Evolutionary conservation across 2,888 invertebrate genomes (phyloP).

Genomic region (Alsophila aescularia): DNA sequence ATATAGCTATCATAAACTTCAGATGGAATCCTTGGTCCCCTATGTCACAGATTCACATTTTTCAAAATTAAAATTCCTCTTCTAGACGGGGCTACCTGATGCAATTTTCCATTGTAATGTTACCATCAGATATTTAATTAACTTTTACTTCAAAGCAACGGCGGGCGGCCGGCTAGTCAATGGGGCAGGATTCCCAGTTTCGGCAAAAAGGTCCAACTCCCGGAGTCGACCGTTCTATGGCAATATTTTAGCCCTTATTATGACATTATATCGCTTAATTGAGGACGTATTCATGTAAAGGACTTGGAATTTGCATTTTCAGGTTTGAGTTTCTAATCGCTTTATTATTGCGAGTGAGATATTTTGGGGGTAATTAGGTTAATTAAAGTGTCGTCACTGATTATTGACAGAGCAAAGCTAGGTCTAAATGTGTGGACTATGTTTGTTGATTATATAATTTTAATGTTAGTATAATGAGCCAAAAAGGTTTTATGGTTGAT

Average conservation of each 20-base stretch:
- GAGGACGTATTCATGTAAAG: conserved; percentile 53
- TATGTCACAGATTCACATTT: background rate
- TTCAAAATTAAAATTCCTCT: background rate
- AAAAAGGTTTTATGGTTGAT: too few relatives aligned
- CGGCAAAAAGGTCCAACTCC: conserved; percentile 68
- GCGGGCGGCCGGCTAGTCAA: too few relatives aligned
- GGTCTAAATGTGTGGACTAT: too few relatives aligned
- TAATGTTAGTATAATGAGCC: too few relatives aligned
- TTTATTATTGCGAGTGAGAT: background rate
- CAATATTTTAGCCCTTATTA: conserved; percentile 60
- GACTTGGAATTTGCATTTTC: conserved; percentile 21
- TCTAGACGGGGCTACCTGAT: conserved; percentile 46
- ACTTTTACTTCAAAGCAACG: conserved; percentile 70
- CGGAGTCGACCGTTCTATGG: conserved; percentile 59
- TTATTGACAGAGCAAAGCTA: too few relatives aligned
- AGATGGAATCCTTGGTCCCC: background rate
- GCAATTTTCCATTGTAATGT: conserved; percentile 72
- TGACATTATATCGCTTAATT: conserved; percentile 65
- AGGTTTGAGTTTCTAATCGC: conserved; percentile 10
- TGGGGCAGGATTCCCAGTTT: conserved; percentile 65
- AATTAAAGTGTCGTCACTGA: too few relatives aligned
- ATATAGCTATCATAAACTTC: background rate
- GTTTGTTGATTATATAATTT: too few relatives aligned
- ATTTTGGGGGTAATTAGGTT: background rate
- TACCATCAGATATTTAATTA: conserved; percentile 78